Evolutionary conservation across 2,888 invertebrate genomes (phyloP), one percentile per base, ranked within the genome.

Genomic region (Drosophila merina): DNA sequence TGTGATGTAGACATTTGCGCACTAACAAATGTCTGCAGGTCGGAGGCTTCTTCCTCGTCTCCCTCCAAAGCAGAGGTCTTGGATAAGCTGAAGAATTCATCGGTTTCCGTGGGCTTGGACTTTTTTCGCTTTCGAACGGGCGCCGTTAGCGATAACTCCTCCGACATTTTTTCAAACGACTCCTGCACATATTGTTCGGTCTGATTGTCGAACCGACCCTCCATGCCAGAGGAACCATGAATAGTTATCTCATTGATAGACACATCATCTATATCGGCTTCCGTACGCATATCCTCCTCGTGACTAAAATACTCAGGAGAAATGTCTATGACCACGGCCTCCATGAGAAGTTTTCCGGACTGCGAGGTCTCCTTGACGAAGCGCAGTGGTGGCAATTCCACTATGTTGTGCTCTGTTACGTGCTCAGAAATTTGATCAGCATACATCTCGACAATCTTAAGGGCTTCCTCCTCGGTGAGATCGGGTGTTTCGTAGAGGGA

Each of bases 371-470:
- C 97, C 91, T 97, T 97, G 0, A 96, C 95, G 90, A 97, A 97
- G 71, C 97, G 93, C 81, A 97, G 92, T 2, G 97, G 97, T 26
- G 97, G 97, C 14, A 97, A 91, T 89, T 97, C 97, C 1, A 97
- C 95, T 2, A 97, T 94, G 89, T 96, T 97, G 79, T 97, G 96
- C 90, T 96, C 97, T 88, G 93, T 92, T 54, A 97, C 95, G 89
- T 97, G 96, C 92, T 97, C 97, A 0, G 97, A 97, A 62, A 97
- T 93, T 91, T 97, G 97, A 89, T 97, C 97, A 0, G 97, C 97
- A 88, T 97, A 97, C 97, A 97, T 97, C 93, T 97, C 97, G 0
- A 97, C 96, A 82, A 97, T 97, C 92, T 97, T 96, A 33, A 97
- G 93, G 0, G 97, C 97, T 92, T 97, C 97, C 91, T 97, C 97